These are phyloP conservation scores for Tiliacea aurago DNA, from an alignment of 2,888 invertebrate species.

Conservation along the genomic window DNA sequence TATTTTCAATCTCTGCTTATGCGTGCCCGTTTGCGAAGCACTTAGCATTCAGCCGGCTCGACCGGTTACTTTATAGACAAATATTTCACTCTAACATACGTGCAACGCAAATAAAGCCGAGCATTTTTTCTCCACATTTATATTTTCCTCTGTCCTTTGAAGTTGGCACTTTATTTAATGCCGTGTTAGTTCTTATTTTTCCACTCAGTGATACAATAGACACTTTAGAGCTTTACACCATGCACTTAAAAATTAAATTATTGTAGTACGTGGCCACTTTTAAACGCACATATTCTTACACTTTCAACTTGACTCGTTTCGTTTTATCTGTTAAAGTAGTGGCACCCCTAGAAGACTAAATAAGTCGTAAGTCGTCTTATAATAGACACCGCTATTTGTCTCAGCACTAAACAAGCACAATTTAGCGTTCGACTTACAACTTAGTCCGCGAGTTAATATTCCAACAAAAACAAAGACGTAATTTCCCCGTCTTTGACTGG, in stretches of 20 bases:
- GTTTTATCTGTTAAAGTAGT: conserved; percentile 35
- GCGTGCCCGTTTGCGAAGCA: conserved; percentile 74
- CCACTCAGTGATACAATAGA: conserved; percentile 48
- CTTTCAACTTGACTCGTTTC: conserved; percentile 15
- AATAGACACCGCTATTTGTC: conserved; percentile 60
- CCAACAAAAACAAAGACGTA: conserved; percentile 57
- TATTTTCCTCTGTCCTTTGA: conserved; percentile 70
- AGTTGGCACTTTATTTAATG: conserved; percentile 75
- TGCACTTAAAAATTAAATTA: conserved; percentile 36
- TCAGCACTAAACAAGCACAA: conserved; percentile 52
- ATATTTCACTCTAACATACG: conserved; percentile 80
- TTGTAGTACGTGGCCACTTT: conserved; percentile 45
- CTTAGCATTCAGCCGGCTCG: conserved; percentile 79
- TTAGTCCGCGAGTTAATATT: conserved; percentile 60
- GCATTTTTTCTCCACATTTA: conserved; percentile 72
- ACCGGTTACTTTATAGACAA: conserved; percentile 80
- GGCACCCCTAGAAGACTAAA: conserved; percentile 42
- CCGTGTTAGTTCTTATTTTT: conserved; percentile 61
- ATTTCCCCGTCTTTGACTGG: conserved; percentile 50
- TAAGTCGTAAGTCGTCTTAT: conserved; percentile 37
- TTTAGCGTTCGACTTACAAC: conserved; percentile 60
- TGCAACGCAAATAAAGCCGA: conserved; percentile 73
- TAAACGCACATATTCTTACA: conserved; percentile 12
- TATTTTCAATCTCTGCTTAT: conserved; percentile 73
- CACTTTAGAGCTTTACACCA: conserved; percentile 28